Evolutionary conservation across 2,888 invertebrate species (phyloP), one percentile per base, ranked within the genome.

Genomic region (Mythimna impura): DNA sequence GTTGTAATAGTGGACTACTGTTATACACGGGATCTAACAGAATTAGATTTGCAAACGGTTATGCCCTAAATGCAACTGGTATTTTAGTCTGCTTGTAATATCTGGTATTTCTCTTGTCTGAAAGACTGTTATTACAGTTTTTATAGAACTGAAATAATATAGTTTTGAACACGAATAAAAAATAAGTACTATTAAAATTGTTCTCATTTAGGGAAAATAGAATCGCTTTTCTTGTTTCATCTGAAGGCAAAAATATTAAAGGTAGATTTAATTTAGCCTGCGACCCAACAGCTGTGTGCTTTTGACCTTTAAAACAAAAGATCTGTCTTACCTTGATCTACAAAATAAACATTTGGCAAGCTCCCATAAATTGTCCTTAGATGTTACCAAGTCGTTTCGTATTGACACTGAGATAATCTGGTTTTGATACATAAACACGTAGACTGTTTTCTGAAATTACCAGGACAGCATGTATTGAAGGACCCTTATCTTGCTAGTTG

Each of bases 261-360:
- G 43, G 14, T 47, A 80, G 10, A 61, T 76, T 76, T 47, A 25
- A 47, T 47, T 36, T 47, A 36, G 55, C 36, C 47, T 73, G 47
- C 7, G 74, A 61, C 47, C 80, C 80, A 40, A 73, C 76, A 81
- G 60, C 58, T 79, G 73, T 34, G 47, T 47, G 14, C 25, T 12
- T 52, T 17, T 75, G 81, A 54, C 75, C 75, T 75, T 74, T 74
- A 61, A 47, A 73, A 25, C 65, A 36, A 17, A 54, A 54, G 22
- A 61, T 40, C 36, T 30, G 36, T 61, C 22, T 61, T 80, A 55
- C 20, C 54, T 61, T 30, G 3, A 22, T 67, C 22, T 52, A 74
- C 5, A 52, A 74, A 61, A 54, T 73, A 74, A 80, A 74, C 47
- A 74, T 80, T 80, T 73, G 36, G 10, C 47, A 52, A 73, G 47